These are phyloP conservation scores for Propithecus deckenii DNA, from an alignment of 2,797 vertebrate species.

Conservation along the genomic window DNA sequence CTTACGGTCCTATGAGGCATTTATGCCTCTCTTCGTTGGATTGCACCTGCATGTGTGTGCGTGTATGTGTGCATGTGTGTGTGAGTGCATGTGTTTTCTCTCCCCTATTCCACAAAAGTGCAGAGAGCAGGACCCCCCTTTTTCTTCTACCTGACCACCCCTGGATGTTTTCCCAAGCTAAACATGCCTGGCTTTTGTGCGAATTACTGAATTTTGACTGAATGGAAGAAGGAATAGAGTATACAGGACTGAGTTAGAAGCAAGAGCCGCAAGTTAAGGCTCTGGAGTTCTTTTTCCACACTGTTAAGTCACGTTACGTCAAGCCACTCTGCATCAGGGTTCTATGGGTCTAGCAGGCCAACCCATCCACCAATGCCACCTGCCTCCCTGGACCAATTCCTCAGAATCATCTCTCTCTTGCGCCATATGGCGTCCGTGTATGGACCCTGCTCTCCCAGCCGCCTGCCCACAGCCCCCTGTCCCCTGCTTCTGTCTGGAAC, in stretches of 20 bases:
- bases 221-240: not conserved
- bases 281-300: not conserved
- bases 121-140: not conserved
- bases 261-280: not conserved
- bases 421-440: rapidly evolving
- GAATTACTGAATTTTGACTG: not conserved
- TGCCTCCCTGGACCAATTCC: not conserved
- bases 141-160: not conserved
- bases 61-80: no score
- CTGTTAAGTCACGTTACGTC: rapidly evolving
- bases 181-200: not conserved
- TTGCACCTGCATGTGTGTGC: not conserved
- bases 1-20: not conserved
- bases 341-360: not conserved
- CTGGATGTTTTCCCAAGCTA: not conserved
- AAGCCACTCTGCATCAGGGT: not conserved
- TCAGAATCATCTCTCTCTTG: not conserved
- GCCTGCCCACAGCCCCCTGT: not conserved
- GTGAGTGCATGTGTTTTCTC: rapidly evolving
- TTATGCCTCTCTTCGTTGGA: not conserved
- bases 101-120: not conserved
- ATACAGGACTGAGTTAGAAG: not conserved
- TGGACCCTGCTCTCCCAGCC: rapidly evolving
- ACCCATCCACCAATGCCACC: not conserved
- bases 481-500: not conserved